Conservation (phyloP, 2,888 invertebrate genomes). For the Baronia brevicornis region DNA sequence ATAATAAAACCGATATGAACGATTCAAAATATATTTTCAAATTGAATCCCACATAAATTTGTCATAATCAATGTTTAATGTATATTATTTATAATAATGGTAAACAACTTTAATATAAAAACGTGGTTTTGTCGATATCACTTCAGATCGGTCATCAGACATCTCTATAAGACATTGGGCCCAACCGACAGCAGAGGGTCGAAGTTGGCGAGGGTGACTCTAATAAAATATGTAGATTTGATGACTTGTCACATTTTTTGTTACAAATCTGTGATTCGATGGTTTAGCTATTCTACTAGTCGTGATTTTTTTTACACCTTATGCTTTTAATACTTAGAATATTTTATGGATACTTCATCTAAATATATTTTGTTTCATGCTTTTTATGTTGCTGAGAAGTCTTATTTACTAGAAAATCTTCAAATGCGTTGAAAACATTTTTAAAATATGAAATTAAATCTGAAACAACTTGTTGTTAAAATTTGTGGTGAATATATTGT, state of each 20-base stretch:
- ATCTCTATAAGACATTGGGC: conserved; percentile 46
- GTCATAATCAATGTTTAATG: too few relatives aligned
- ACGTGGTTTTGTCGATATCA: conserved; percentile 34
- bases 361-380: too few relatives aligned
- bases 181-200: conserved; percentile 58
- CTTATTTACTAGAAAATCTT: neutral
- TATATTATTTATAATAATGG: conserved; percentile 8
- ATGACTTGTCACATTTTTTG: conserved; percentile 76
- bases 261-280: conserved; percentile 70
- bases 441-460: too few relatives aligned
- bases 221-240: conserved; percentile 76
- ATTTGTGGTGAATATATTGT: too few relatives aligned
- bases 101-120: neutral
- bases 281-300: conserved; percentile 55
- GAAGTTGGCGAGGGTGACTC: conserved; percentile 59
- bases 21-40: too few relatives aligned
- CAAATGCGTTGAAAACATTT: neutral
- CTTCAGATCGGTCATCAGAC: conserved; percentile 23
- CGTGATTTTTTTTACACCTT: conserved; percentile 26
- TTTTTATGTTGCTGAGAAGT: neutral
- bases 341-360: too few relatives aligned
- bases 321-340: too few relatives aligned
- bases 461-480: too few relatives aligned
- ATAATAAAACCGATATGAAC: too few relatives aligned
- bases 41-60: too few relatives aligned